Evolutionary conservation across 2,113 vertebrate genomes (phyloP).

Genomic region (Macrotis lagotis): DNA sequence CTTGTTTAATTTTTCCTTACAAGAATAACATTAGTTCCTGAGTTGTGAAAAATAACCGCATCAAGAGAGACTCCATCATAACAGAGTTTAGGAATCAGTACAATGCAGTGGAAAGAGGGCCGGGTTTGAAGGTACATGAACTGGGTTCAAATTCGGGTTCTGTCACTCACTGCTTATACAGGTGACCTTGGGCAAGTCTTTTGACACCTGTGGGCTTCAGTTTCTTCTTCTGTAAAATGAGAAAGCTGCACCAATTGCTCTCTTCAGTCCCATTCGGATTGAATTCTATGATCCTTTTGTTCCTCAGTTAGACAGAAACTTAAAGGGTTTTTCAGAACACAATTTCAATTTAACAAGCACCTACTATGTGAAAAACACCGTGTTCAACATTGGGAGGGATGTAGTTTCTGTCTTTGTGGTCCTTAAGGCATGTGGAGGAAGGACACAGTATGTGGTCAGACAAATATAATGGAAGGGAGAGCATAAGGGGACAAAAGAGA

Average conservation of each 20-base stretch:
- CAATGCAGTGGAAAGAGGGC: background rate
- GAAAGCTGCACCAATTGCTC: background rate
- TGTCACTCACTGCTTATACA: background rate
- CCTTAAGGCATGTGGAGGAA: background rate
- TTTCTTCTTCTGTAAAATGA: background rate
- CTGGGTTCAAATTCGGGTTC: background rate
- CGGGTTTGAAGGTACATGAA: background rate
- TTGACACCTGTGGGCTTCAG: background rate
- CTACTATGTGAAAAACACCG: background rate
- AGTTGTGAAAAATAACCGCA: background rate
- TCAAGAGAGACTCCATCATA: background rate
- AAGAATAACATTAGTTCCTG: background rate
- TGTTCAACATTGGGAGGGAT: background rate
- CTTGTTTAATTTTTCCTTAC: background rate
- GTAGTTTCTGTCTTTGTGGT: background rate
- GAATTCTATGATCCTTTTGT: background rate
- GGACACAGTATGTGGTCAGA: background rate
- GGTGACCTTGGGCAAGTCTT: background rate
- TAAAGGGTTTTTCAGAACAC: background rate
- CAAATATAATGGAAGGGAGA: background rate
- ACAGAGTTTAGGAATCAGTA: background rate
- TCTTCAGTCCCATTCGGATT: background rate
- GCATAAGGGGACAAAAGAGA: background rate
- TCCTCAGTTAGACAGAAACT: background rate
- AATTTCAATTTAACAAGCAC: background rate